Evolutionary conservation across 2,113 vertebrate species (phyloP).

Genomic region (Rhadina sibilatrix): DNA sequence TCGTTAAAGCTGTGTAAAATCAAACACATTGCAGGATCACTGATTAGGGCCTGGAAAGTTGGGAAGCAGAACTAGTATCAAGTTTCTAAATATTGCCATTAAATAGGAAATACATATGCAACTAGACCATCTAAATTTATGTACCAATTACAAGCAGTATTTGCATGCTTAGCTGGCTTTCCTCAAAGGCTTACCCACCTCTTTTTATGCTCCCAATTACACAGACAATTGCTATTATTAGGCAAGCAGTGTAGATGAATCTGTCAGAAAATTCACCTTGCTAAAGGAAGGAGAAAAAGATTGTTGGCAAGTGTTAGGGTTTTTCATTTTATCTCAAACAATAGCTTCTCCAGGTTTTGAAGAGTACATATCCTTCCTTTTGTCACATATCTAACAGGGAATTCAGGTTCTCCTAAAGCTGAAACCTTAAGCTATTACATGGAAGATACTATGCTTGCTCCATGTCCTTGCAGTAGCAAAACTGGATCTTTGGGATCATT

Average conservation of each 20-base stretch:
- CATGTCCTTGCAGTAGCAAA: not conserved
- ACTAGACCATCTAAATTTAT: slow-evolving; percentile 34
- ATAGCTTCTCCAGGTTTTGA: not conserved
- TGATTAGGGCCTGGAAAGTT: not conserved
- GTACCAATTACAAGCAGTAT: slow-evolving; percentile 39
- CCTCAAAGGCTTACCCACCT: slow-evolving; percentile 21
- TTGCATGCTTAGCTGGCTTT: slow-evolving; percentile 32
- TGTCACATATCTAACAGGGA: not conserved
- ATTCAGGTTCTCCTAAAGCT: not conserved
- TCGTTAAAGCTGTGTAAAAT: not conserved
- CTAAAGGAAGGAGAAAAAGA: not conserved
- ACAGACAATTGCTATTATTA: slow-evolving; percentile 31
- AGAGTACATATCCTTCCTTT: not conserved
- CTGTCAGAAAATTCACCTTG: not conserved
- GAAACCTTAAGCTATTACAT: not conserved
- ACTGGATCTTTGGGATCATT: not conserved
- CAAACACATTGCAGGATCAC: not conserved
- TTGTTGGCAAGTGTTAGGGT: not conserved
- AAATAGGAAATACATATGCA: slow-evolving; percentile 28
- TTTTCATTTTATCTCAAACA: not conserved
- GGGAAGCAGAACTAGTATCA: not conserved
- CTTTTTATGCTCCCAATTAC: slow-evolving; percentile 44
- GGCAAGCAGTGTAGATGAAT: not conserved
- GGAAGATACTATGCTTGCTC: not conserved
- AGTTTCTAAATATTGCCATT: not conserved